These are phyloP conservation scores for Microcebus ravelobensis DNA, from an alignment of 2,113 vertebrate species.

Conservation along the genomic window DNA sequence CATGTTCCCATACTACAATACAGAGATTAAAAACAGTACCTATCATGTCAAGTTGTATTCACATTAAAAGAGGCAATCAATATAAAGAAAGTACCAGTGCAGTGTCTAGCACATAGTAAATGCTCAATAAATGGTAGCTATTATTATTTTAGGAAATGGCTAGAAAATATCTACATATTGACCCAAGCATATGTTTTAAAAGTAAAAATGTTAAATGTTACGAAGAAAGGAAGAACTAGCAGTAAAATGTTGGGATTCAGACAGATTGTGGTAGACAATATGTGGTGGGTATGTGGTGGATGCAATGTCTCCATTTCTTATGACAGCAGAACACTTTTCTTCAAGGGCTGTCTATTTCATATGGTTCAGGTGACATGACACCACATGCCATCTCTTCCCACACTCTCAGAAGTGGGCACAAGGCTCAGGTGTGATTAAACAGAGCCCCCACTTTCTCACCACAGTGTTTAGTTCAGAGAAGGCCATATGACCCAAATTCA, in stretches of 20 bases:
- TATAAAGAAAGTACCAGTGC: neutral
- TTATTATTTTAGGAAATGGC: neutral
- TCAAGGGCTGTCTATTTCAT: neutral
- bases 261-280: neutral
- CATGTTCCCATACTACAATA: neutral
- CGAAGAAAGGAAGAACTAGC: neutral
- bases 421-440: neutral
- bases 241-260: neutral
- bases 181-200: neutral
- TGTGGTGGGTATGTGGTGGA: neutral
- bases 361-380: neutral
- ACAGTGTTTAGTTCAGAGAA: neutral
- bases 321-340: neutral
- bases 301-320: neutral
- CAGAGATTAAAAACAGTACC: neutral
- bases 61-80: neutral
- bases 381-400: neutral
- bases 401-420: too few species aligned
- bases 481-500: neutral
- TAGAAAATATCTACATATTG: neutral
- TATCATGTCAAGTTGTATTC: neutral
- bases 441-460: accelerated
- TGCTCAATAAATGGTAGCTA: neutral
- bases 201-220: neutral
- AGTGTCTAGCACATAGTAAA: neutral